Conservation (phyloP, 2,113 vertebrate species). For the Cyanistes caeruleus region DNA sequence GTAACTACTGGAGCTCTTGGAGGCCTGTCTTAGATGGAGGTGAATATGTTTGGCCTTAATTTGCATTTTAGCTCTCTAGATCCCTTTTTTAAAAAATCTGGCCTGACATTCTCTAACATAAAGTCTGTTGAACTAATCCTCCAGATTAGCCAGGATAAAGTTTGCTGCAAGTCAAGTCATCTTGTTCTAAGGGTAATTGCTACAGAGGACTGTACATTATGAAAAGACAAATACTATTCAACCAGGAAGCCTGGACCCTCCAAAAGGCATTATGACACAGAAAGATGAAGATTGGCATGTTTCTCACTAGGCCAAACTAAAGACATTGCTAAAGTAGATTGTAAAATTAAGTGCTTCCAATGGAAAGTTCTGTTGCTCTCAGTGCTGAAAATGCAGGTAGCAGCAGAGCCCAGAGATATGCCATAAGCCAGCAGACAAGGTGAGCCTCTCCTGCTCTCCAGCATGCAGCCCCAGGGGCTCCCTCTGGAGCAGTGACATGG, state of each 20-base stretch:
- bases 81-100: not conserved
- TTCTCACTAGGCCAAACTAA: not conserved
- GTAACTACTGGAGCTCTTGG: not conserved
- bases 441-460: not conserved
- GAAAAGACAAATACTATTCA: not conserved
- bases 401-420: not conserved
- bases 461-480: not conserved
- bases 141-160: not conserved
- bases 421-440: not conserved
- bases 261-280: not conserved
- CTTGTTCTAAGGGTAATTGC: not conserved
- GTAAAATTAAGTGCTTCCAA: not conserved
- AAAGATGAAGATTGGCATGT: not conserved
- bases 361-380: not conserved
- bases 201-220: not conserved
- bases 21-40: not conserved
- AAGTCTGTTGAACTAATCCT: not conserved
- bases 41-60: fast-evolving
- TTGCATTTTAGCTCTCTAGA: not conserved
- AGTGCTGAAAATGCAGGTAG: not conserved
- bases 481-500: fast-evolving
- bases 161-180: not conserved
- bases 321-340: not conserved
- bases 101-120: not conserved
- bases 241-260: not conserved